A percentile compares a stretch with the other conserved stretches of the same genome.
These are phyloP conservation scores for Platycheirus rosarum DNA, from an alignment of 2,888 invertebrate species.

Conservation along the genomic window DNA sequence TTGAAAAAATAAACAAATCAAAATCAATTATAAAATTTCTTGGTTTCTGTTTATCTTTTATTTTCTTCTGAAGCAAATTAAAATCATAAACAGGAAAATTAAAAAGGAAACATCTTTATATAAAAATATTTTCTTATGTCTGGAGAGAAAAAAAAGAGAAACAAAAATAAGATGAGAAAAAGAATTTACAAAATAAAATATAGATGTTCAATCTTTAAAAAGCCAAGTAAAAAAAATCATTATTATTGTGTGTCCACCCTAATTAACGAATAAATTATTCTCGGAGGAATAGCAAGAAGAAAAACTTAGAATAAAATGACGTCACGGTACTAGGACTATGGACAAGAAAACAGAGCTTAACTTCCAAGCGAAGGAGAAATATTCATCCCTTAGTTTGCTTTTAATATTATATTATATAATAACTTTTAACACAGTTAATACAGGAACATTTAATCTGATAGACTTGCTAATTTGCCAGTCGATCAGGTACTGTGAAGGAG, in stretches of 20 bases:
- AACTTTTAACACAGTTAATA: no score
- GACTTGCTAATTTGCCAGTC: no score
- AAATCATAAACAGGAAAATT: conserved; percentile 39
- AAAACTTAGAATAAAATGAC: not conserved
- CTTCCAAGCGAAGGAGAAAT: not conserved
- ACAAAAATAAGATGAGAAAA: not conserved
- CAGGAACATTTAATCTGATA: no score
- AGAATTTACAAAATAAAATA: not conserved
- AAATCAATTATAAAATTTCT: no score
- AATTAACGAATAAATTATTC: conserved; percentile 47
- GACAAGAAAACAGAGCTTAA: not conserved
- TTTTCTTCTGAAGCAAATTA: conserved; percentile 18
- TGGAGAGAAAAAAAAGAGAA: not conserved
- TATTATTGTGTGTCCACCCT: conserved; percentile 29
- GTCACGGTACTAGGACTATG: no score
- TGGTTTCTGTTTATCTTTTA: conserved; percentile 2
- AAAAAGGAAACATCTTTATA: not conserved
- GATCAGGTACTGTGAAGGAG: no score
- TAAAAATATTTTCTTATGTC: no score
- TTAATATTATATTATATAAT: no score
- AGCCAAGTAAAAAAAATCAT: no score
- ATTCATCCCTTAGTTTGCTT: conserved; percentile 10
- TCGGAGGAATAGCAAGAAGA: not conserved
- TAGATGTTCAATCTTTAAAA: no score
- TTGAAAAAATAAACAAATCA: no score